phyloP scores from a whole-genome alignment of 2,797 vertebrate genomes.

The Phoebastria nigripes region DNA sequence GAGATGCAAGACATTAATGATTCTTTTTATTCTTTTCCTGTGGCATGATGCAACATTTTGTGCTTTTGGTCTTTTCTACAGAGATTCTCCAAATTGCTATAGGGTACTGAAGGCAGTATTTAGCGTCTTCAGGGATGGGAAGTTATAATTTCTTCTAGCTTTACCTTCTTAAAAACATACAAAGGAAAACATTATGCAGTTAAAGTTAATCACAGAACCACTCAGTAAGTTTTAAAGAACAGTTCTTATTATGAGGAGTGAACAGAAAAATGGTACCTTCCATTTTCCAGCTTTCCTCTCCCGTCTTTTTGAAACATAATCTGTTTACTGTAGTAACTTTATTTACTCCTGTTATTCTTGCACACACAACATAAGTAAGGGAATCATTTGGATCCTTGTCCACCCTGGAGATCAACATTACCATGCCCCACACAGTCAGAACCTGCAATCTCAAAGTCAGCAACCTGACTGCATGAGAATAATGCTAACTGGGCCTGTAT shows the following conservation, averaged over 20 bases:
- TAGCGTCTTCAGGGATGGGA: not conserved
- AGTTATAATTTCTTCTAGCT: not conserved
- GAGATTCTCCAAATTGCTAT: not conserved
- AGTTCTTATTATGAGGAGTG: not conserved
- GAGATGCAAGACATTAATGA: not conserved
- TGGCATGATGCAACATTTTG: not conserved
- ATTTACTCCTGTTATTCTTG: not conserved
- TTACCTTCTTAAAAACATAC: not conserved
- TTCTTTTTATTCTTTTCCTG: not conserved
- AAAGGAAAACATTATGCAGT: not conserved
- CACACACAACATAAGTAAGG: not conserved
- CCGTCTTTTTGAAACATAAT: not conserved
- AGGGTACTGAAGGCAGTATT: not conserved
- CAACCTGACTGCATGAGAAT: not conserved
- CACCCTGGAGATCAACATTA: not conserved
- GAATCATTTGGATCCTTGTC: not conserved
- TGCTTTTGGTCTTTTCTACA: not conserved
- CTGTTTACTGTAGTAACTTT: not conserved
- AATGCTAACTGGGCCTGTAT: not conserved
- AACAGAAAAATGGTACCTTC: not conserved
- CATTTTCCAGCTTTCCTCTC: not conserved
- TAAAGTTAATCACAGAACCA: not conserved
- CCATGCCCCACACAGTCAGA: not conserved
- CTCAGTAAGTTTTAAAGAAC: not conserved
- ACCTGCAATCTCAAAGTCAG: not conserved